These are phyloP conservation scores for Halesus radiatus DNA, from an alignment of 1,140 invertebrate species.

Conservation along the genomic window DNA sequence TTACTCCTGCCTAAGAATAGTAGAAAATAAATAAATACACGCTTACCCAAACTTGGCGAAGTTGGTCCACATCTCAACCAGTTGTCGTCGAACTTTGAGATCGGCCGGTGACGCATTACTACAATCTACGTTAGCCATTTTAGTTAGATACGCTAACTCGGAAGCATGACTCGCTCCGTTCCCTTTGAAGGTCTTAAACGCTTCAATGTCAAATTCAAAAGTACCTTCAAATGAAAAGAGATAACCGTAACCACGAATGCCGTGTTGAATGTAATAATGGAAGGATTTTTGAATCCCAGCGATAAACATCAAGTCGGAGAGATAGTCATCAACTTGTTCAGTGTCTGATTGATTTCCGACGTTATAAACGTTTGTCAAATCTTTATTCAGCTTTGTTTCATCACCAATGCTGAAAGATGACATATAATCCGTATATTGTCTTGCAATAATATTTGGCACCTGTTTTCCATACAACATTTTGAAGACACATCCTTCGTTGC, in stretches of 20 bases:
- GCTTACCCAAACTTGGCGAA: conserved; percentile 69
- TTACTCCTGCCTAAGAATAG: neutral
- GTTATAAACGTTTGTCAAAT: conserved; percentile 61
- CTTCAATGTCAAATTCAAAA: conserved; percentile 64
- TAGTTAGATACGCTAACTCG: conserved; percentile 64
- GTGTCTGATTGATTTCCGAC: conserved; percentile 59
- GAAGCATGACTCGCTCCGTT: conserved; percentile 65
- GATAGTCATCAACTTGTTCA: conserved; percentile 63
- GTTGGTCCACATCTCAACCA: conserved; percentile 68
- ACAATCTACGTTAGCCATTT: conserved; percentile 56
- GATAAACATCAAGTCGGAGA: conserved; percentile 65
- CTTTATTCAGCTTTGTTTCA: conserved; percentile 60
- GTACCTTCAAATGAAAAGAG: conserved; percentile 65
- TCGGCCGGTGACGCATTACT: conserved; percentile 60
- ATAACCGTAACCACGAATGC: conserved; percentile 65
- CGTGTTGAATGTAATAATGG: conserved; percentile 44
- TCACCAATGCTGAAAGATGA: conserved; percentile 60
- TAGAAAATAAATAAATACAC: conserved; percentile 22
- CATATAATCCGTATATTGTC: conserved; percentile 57
- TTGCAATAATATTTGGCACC: conserved; percentile 44
- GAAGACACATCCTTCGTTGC: conserved; percentile 64
- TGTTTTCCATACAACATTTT: conserved; percentile 28
- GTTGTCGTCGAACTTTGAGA: conserved; percentile 60
- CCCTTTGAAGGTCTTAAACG: conserved; percentile 58
- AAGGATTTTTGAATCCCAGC: conserved; percentile 62